Base-by-base conservation (phyloP, 1,140 invertebrate species). In the Atopsyche davidsoni region DNA sequence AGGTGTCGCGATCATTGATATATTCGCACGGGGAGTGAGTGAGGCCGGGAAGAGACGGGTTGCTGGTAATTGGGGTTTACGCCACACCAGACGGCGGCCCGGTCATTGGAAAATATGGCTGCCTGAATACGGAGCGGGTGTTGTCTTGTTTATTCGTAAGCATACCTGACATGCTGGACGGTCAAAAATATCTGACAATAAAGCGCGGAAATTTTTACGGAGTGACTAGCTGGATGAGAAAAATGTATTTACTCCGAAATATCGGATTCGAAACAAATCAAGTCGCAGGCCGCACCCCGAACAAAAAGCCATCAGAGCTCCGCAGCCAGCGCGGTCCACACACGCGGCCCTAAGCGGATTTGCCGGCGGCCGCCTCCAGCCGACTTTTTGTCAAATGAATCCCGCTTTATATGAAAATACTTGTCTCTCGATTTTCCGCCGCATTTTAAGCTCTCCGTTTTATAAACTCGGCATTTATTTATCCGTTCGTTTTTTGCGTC, bases 361-460 rank as follows among this genome's bases (percentile, higher is more conserved):
- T 52, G 40, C 40, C 41, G 39, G 21, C 19, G 25, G 34, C 24
- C 14, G 18, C 40, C 18, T 31, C 14, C 24, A 25, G 38, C 16
- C 35, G 46, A 57, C 50, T 57, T 57, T 57, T 57, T 57, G 55
- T 52, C 55, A 52, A 49, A 52, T 45, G 50, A 52, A 57, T 52
- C 54, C 51, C 50, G 44, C 49, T 48, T 49, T 57, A 52, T 49
- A 51, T 51, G 55, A 48, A 57, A 57, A 42, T 46, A 45, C 46
- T 48, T 36, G 49, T 52, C 42, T 40, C 53, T 51, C 53, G 53
- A 55, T 55, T 50, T 55, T 50, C 53, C 48, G 19, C 43, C 36
- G 49, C 49, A 40, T 34, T 48, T 51, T 47, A 46, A 47, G 46
- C 53, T 45, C 44, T 35, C 36, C 44, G 38, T 46, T 50, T 50